Base-by-base conservation (phyloP, 2,888 invertebrate species). In the Imbricaverruca yamaguchii region DNA sequence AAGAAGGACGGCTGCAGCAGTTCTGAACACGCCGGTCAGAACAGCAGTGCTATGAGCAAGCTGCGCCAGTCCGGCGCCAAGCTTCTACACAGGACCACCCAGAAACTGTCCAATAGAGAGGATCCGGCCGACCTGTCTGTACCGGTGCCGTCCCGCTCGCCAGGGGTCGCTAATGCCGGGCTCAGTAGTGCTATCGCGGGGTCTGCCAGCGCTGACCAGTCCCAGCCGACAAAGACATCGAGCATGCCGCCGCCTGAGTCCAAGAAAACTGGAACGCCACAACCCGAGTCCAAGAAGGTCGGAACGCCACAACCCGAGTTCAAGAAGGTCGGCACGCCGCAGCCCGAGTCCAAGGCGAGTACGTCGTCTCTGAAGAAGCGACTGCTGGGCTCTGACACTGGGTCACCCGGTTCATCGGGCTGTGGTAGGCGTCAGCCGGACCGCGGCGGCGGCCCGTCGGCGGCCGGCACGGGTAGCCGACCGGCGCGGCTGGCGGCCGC, bases 51-150 rank as follows among this genome's bases (percentile, higher is more conserved):
- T 21, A 74, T 74, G 74, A 74, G 74, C 55, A 74, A 74, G 55
- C 21, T 74, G 21, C 53, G 74, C 4, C 74, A 74, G 74, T 74
- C 74, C 9, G 74, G 74, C 18, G 74, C 21, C 74, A 74, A 74
- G 55, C 21, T 74, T 23, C 74, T 74, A 9, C 74, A 74, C 21
- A 74, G 55, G 55, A 74, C 74, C 3, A 55, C 74, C 3, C 74
- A 74, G 74, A 53, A 21, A 7, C 55, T 74, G 74, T 21, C 53
- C 10, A 53, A 55, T 21, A 53, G 13, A 7, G 74, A 74, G 15
- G 74, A 74, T 21, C 0, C 39, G 10, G 23, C 55, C 3, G 74
- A 55, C 39, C 15, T 18, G 39, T 13, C 69, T 13, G 39, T n/a
- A 6, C 18, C 13, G 13, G 15, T 53, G 25, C 8, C 13, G 10